phyloP scores from a whole-genome alignment of 2,797 vertebrate genomes.

The Gallirallus australis region DNA sequence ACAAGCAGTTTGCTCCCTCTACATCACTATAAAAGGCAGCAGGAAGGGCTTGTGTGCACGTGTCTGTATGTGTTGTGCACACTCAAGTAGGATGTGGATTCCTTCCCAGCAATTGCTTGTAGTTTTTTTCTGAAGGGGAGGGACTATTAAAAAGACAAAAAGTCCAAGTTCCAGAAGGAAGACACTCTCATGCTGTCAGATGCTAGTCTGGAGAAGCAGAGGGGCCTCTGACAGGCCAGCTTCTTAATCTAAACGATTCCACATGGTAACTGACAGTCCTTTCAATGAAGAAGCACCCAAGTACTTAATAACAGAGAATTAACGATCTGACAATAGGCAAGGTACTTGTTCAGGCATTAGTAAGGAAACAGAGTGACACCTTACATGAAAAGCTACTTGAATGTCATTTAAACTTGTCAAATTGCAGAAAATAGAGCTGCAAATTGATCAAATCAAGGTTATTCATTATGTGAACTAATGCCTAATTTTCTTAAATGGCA shows the following conservation, averaged over 20 bases:
- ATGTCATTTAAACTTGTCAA: conserved; percentile 76
- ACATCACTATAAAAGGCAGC: neutral
- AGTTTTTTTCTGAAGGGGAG: rapidly evolving
- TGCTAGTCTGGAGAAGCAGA: conserved; percentile 1
- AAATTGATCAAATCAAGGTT: conserved; percentile 69
- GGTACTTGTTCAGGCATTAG: conserved; percentile 73
- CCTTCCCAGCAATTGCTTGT: neutral
- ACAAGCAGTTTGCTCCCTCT: neutral
- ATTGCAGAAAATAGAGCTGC: conserved; percentile 73
- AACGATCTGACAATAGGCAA: conserved; percentile 70
- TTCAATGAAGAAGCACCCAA: conserved; percentile 58
- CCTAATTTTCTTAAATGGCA: conserved; percentile 74
- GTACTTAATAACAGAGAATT: conserved; percentile 76
- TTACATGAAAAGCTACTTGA: conserved; percentile 68
- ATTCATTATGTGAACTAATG: conserved; percentile 69
- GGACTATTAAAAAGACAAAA: neutral
- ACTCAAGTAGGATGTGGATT: neutral
- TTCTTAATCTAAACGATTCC: conserved; percentile 42
- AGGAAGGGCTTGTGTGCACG: neutral
- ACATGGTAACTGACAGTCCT: conserved; percentile 63
- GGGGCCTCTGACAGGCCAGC: neutral
- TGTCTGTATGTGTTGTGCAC: neutral
- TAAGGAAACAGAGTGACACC: conserved; percentile 77
- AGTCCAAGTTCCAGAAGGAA: neutral
- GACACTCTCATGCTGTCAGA: neutral